Base-by-base conservation (phyloP, 2,797 vertebrate species). In the Erethizon dorsatum region DNA sequence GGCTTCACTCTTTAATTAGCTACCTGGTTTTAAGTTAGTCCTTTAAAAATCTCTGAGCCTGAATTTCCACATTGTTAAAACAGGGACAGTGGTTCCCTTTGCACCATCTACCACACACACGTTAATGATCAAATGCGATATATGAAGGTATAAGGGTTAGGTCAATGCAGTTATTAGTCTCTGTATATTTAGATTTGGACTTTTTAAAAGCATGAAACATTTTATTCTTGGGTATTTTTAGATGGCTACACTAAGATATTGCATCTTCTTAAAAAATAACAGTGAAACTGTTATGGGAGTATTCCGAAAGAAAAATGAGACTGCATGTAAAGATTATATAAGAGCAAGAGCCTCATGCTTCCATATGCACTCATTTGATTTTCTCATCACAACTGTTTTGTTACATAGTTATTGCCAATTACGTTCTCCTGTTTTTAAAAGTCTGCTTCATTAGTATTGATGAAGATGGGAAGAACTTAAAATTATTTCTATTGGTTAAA, bases 211-310 rank as follows among this genome's bases (percentile, higher is more conserved):
- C 0, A 77, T 92, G 75, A 84, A 89, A 82, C 22, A 84, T 87
- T 91, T 50, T 88, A 84, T 95, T 96, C 47, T 82, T 90, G 83
- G 31, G 47, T 95, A 79, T 47, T 61, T 77, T 92, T 73, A 89
- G 33, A 91, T 85, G 57, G 31, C 6, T 84, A 47, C n/a, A 22
- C 37, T 75, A 88, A 59, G 65, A 88, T 20, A 84, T 20, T 65
- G 24, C n/a, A 77, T 54, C 45, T 89, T 83, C 67, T 95, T 86
- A 88, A 83, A 73, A 91, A 61, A 33, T 4, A 92, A 91, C 2
- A 12, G 45, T 31, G 83, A 33, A 94, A 90, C n/a, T 87, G 67
- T 45, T 79, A 54, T 45, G 26, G 28, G 31, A 90, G 18, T 78
- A 91, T 71, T 88, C 37, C 83, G 61, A 90, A 88, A 88, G 52